phyloP scores from a whole-genome alignment of 30 jellyfish, hydroid and myxozoan species.

The Rhopilema esculentum region DNA sequence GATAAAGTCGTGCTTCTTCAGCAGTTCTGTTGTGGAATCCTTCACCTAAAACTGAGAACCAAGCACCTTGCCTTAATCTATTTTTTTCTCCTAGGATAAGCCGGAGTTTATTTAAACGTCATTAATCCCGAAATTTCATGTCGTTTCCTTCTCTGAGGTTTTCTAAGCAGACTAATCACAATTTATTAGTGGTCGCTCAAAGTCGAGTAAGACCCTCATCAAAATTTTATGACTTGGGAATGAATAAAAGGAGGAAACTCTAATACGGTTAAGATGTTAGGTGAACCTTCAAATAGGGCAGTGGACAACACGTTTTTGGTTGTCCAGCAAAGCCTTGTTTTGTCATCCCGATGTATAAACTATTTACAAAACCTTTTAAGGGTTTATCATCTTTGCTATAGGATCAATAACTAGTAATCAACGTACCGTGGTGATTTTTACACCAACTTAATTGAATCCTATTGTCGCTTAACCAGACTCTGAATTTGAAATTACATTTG shows the following conservation, averaged over 20 bases:
- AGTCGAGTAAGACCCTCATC: constrained; percentile 7
- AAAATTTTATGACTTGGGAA: not conserved
- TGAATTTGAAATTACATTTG: not conserved
- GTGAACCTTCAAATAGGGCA: not conserved
- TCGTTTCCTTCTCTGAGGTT: not conserved
- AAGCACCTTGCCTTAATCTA: too few relatives aligned
- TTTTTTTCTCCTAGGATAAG: not conserved
- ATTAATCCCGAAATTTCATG: not conserved
- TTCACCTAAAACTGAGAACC: too few relatives aligned
- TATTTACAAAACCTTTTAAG: not conserved
- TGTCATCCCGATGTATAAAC: not conserved
- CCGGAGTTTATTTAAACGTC: not conserved
- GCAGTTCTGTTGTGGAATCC: too few relatives aligned
- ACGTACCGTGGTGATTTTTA: not conserved
- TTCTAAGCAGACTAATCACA: not conserved
- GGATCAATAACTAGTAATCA: not conserved
- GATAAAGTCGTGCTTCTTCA: too few relatives aligned
- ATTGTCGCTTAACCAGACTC: not conserved
- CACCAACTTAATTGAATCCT: not conserved
- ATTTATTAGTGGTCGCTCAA: constrained; percentile 29
- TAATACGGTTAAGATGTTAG: constrained; percentile 3
- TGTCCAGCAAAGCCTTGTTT: not conserved
- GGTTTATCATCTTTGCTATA: not conserved
- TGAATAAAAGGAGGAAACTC: not conserved
- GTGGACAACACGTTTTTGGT: not conserved